Evolutionary conservation across 2,888 invertebrate species (phyloP).

Genomic region (Alitta virens): DNA sequence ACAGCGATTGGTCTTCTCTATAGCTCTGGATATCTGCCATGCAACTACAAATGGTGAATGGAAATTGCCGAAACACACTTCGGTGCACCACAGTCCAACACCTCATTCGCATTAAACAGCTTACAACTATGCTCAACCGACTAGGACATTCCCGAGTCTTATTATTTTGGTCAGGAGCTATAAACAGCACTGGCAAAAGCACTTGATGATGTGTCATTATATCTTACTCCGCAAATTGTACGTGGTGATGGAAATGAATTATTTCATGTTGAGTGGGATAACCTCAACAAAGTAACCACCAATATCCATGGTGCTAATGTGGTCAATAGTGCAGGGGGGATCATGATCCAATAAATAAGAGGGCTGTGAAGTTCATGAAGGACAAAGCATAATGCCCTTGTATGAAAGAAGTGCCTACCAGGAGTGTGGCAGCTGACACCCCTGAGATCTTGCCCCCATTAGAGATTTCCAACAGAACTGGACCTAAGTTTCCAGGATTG

Average conservation of each 20-base stretch:
- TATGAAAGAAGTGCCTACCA: neutral
- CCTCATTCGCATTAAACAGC: neutral
- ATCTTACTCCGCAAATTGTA: neutral
- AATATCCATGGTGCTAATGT: slow-evolving; percentile 2
- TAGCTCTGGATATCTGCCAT: neutral
- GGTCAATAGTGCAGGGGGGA: slow-evolving; percentile 3
- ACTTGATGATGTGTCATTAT: neutral
- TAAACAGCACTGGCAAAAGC: neutral
- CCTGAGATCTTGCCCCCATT: neutral
- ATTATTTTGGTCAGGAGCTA: neutral
- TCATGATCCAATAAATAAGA: slow-evolving; percentile 16
- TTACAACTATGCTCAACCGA: neutral
- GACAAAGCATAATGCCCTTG: neutral
- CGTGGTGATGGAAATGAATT: neutral
- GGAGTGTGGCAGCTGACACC: neutral
- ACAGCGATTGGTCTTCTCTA: slow-evolving; percentile 4
- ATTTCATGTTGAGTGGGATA: slow-evolving; percentile 4
- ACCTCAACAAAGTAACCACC: slow-evolving; percentile 2
- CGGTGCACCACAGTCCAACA: slow-evolving; percentile 1
- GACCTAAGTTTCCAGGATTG: neutral
- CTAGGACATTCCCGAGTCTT: neutral
- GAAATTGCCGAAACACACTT: slow-evolving; percentile 5
- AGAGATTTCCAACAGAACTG: neutral
- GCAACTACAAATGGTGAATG: slow-evolving; percentile 2
- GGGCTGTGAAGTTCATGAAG: neutral